Evolutionary conservation across 2,888 invertebrate genomes (phyloP), one percentile per base, ranked within the genome.

Genomic region (Aethes cnicana): DNA sequence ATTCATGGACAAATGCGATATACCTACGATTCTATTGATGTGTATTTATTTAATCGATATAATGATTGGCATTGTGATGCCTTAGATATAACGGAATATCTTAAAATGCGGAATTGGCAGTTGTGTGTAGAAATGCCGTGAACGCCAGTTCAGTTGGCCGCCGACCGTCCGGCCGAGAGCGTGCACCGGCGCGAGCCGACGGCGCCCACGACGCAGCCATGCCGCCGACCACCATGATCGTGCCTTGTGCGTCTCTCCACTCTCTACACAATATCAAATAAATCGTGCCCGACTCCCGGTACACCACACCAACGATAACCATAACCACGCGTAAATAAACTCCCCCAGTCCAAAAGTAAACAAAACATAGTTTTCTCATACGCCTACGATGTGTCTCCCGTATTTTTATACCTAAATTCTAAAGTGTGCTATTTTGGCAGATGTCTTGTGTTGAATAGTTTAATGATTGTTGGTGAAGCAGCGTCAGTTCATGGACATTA

Each of bases 141-240:
- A 62, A 68, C 66, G 63, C 62, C 60, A 62, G 76, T 82, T 68
- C 81, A 84, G 88, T 89, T 82, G 80, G 80, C 80, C 77, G 84
- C 73, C 82, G 82, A 81, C 80, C 85, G 87, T 73, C 74, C 81
- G 72, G 82, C 73, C 77, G 81, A 79, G 74, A 80, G 81, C 81
- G 85, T 78, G 83, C 77, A 63, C 63, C 66, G 63, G 68, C 69
- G 72, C 70, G 72, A 62, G 67, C 63, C 63, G 68, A 72, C 75
- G 68, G 64, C 39, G 36, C 49, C 43, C 64, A 68, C 67, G 68
- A 72, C 74, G 77, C 76, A 81, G 77, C 69, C 80, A 89, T 89
- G 89, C 89, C 89, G 77, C 89, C 89, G 64, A 88, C 88, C 59
- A 84, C 89, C 65, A 88, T 87, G 84, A 82, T 89, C 74, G 88